A percentile compares a stretch with the other conserved stretches of the same genome.
phyloP scores from a whole-genome alignment of 2,113 vertebrate species.

The Rhabdomys dilectus region DNA sequence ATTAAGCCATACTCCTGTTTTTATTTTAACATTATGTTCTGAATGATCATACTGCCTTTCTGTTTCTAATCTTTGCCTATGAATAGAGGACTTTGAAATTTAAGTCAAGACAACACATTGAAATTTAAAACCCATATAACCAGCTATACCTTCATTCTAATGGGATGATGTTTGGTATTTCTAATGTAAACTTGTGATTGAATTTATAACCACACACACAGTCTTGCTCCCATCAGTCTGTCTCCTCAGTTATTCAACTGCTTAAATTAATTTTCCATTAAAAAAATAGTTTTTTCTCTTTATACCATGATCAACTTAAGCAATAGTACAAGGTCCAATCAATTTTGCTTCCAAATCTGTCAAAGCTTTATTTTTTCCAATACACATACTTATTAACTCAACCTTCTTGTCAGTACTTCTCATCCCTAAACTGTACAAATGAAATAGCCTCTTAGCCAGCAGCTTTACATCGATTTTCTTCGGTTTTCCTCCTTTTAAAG shows the following conservation, averaged over 20 bases:
- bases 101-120: not conserved
- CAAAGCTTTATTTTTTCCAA: not conserved
- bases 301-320: not conserved
- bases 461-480: not conserved
- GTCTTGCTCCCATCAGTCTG: not conserved
- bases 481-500: not conserved
- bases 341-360: not conserved
- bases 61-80: not conserved
- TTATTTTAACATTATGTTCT: not conserved
- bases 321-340: not conserved
- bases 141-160: not conserved
- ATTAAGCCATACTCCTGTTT: not conserved
- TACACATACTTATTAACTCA: not conserved
- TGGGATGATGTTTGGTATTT: not conserved
- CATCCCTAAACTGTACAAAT: not conserved
- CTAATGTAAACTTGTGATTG: not conserved
- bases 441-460: not conserved
- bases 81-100: slow-evolving; percentile 8
- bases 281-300: not conserved
- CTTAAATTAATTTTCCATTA: not conserved
- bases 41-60: not conserved
- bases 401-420: not conserved
- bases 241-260: not conserved
- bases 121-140: not conserved
- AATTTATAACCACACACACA: not conserved